phyloP scores from a whole-genome alignment of 53 echinoderm and acorn worm genomes.

The Apostichopus leukothele region DNA sequence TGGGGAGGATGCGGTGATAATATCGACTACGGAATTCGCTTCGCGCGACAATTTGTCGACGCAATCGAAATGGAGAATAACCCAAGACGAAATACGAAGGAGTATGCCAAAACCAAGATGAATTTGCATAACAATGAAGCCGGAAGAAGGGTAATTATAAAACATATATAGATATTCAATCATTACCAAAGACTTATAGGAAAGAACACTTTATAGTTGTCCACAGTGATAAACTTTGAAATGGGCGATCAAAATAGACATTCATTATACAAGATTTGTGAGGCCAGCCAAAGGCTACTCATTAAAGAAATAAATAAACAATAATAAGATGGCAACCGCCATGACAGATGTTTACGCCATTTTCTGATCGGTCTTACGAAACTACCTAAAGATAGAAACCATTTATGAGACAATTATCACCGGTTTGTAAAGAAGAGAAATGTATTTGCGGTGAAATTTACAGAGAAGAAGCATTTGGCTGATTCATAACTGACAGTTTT shows the following conservation, averaged over 20 bases:
- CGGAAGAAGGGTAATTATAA: constrained; percentile 82
- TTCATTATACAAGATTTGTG: no score
- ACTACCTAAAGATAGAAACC: background rate
- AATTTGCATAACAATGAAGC: constrained; percentile 99
- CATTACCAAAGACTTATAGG: no score
- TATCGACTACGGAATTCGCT: constrained; percentile 97
- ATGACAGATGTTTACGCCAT: constrained; percentile 13
- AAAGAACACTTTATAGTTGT: no score
- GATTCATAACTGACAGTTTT: background rate
- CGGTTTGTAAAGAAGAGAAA: background rate
- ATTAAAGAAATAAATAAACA: background rate
- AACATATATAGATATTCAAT: background rate
- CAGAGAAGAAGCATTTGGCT: background rate
- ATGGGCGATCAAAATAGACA: no score
- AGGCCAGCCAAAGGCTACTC: background rate
- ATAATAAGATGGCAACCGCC: background rate
- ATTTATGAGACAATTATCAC: constrained; percentile 11
- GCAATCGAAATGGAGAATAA: constrained; percentile 85
- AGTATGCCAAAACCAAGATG: constrained; percentile 74
- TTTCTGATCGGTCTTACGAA: background rate
- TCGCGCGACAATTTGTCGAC: constrained; percentile 93
- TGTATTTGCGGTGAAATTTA: constrained; percentile 3
- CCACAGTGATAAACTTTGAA: no score
- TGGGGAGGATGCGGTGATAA: constrained; percentile 99
- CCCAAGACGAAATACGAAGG: constrained; percentile 62